Percentiles rank a stretch among this genome's conserved stretches.
Evolutionary conservation across 2,888 invertebrate genomes (phyloP).

Genomic region (Yponomeuta cagnagella): DNA sequence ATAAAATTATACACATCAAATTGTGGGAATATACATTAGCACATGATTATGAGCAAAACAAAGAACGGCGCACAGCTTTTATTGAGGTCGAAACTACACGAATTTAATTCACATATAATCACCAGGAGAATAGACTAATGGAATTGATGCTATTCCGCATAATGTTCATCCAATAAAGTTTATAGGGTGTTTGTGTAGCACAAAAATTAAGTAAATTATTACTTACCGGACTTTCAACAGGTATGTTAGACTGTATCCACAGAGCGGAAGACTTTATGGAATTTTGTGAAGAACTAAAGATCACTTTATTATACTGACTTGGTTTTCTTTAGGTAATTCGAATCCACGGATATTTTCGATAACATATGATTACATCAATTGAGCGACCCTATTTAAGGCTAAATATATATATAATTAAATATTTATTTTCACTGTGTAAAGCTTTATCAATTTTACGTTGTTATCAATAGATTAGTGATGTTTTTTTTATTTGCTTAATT

Average conservation of each 20-base stretch:
- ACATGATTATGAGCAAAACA: constrained; percentile 6
- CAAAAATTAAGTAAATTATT: too few species aligned
- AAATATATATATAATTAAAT: too few species aligned
- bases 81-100: constrained; percentile 3
- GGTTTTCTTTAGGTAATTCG: neutral
- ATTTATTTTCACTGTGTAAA: too few species aligned
- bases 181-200: neutral
- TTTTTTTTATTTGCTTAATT: too few species aligned
- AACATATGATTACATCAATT: too few species aligned
- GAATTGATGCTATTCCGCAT: constrained; percentile 9
- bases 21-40: constrained; percentile 7
- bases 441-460: too few species aligned
- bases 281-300: neutral
- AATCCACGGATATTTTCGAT: too few species aligned
- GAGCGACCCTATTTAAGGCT: too few species aligned
- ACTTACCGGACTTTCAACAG: too few species aligned
- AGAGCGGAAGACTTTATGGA: too few species aligned
- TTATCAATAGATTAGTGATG: too few species aligned
- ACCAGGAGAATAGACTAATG: constrained; percentile 4
- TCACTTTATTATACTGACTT: neutral
- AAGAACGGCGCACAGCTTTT: neutral
- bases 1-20: neutral
- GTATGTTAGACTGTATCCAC: too few species aligned
- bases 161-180: constrained; percentile 7
- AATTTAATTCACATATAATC: constrained; percentile 9